Percentiles rank a stretch among this genome's conserved stretches.
Conservation (phyloP, 1,140 invertebrate genomes). For the Pygmarrhopalites habei region DNA sequence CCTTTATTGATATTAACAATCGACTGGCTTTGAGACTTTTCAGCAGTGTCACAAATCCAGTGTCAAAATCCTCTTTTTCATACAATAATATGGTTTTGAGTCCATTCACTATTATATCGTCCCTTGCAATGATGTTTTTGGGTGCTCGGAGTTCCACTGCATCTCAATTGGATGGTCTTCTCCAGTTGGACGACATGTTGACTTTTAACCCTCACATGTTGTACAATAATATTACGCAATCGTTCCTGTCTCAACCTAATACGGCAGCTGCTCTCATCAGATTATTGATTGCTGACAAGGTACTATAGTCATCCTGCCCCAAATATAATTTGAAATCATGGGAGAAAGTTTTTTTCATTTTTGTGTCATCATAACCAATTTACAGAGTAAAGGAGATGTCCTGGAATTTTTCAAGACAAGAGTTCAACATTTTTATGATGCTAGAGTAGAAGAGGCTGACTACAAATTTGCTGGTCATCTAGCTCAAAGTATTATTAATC, state of each 20-base stretch:
- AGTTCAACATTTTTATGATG: constrained; percentile 74
- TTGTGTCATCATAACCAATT: too few species aligned
- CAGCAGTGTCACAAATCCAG: constrained; percentile 52
- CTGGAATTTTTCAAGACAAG: constrained; percentile 77
- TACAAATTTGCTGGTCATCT: constrained; percentile 52
- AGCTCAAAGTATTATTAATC: constrained; percentile 38
- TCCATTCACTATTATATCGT: constrained; percentile 72
- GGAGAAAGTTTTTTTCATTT: neutral
- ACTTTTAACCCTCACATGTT: constrained; percentile 80
- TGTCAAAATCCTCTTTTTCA: constrained; percentile 57
- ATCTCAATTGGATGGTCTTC: constrained; percentile 77
- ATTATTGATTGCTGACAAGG: constrained; percentile 38
- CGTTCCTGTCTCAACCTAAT: constrained; percentile 42
- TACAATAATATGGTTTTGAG: constrained; percentile 68
- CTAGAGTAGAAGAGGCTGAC: constrained; percentile 71
- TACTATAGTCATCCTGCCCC: constrained; percentile 3
- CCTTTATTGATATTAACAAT: constrained; percentile 70
- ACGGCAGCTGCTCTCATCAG: constrained; percentile 38
- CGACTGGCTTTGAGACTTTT: constrained; percentile 68
- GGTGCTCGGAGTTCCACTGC: constrained; percentile 78
- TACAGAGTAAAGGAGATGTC: constrained; percentile 59
- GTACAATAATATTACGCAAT: constrained; percentile 73
- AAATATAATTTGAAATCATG: neutral
- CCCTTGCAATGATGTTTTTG: constrained; percentile 78
- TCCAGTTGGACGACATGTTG: constrained; percentile 75